phyloP scores from a whole-genome alignment of 1,140 invertebrate genomes.

The Caenorhabditis remanei region DNA sequence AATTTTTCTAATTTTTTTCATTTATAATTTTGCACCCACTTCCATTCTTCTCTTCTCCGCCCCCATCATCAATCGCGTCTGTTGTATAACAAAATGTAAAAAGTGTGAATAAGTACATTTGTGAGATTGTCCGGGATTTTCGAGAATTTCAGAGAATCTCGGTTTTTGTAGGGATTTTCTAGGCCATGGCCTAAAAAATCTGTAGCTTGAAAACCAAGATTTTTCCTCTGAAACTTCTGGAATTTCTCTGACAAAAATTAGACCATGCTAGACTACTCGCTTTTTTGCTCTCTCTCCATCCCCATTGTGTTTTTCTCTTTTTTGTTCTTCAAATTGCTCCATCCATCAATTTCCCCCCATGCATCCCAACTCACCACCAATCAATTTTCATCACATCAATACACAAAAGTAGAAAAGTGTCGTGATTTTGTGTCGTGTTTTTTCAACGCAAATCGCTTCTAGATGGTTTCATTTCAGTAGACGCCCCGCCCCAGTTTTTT shows the following conservation, averaged over 20 bases:
- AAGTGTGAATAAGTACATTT: slow-evolving; percentile 55
- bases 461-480: slow-evolving; percentile 36
- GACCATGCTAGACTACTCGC: slow-evolving; percentile 54
- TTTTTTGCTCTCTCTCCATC: not conserved
- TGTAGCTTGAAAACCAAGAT: not conserved
- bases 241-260: not conserved
- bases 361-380: slow-evolving; percentile 3
- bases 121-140: not conserved
- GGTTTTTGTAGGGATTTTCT: not conserved
- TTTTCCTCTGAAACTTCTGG: not conserved
- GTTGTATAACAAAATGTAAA: slow-evolving; percentile 55
- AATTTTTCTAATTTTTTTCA: no score
- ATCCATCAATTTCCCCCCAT: not conserved
- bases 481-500: slow-evolving; percentile 32
- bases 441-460: slow-evolving; percentile 5
- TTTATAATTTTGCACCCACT: no score
- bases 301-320: not conserved
- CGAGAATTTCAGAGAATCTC: not conserved
- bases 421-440: not conserved
- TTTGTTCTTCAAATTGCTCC: not conserved
- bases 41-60: not conserved
- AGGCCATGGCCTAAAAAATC: not conserved
- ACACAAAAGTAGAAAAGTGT: slow-evolving; percentile 11
- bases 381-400: not conserved
- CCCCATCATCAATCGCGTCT: slow-evolving; percentile 43